Evolutionary conservation across 2,888 invertebrate genomes (phyloP).

Genomic region (Petrolisthes manimaculis): DNA sequence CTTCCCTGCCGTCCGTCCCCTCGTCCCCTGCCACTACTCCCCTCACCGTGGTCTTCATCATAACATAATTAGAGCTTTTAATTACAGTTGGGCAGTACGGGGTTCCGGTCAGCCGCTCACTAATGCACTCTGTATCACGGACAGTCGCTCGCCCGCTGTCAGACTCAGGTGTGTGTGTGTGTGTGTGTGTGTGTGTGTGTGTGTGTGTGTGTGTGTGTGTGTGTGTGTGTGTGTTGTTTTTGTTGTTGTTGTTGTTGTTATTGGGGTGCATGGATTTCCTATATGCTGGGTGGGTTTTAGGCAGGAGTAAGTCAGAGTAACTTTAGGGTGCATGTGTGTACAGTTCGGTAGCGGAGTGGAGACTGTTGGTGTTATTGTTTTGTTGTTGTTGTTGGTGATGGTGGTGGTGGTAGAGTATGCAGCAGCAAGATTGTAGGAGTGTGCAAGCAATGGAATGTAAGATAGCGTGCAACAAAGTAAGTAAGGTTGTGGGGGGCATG

Average conservation of each 20-base stretch:
- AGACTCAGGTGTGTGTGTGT: not conserved
- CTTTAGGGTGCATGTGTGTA: too few species aligned
- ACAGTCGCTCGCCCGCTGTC: not conserved
- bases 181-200: not conserved
- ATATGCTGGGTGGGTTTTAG: too few species aligned
- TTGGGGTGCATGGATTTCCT: too few species aligned
- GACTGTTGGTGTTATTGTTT: too few species aligned
- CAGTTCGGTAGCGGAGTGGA: too few species aligned
- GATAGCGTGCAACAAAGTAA: not conserved
- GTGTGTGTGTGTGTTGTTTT: too few species aligned
- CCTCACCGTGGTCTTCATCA: too few species aligned
- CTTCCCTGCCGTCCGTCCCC: too few species aligned
- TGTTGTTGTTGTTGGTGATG: not conserved
- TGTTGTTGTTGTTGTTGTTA: too few species aligned
- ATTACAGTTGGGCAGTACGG: not conserved
- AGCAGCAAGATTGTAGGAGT: not conserved
- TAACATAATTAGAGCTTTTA: not conserved
- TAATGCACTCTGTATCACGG: not conserved
- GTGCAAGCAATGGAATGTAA: not conserved
- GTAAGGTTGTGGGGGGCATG: not conserved
- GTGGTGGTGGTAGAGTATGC: not conserved
- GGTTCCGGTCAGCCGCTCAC: slow-evolving; percentile 4
- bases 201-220: too few species aligned
- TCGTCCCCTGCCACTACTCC: too few species aligned
- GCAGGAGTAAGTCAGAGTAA: too few species aligned